Conservation (phyloP, 2,113 vertebrate species). For the Scopus umbretta region DNA sequence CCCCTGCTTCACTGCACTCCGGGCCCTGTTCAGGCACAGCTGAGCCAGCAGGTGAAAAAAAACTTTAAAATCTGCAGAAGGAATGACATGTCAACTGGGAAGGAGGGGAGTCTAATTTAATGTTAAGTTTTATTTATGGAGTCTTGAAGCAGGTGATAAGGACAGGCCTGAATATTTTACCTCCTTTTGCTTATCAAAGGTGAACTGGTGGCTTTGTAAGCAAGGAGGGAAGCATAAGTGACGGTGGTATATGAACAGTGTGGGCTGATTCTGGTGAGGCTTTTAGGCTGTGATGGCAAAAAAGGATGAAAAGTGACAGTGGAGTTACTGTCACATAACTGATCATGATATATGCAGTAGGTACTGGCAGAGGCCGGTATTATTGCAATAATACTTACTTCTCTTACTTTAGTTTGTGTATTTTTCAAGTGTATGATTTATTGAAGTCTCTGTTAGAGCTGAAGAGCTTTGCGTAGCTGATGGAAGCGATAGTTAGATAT, state of each 20-base stretch:
- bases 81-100: not conserved
- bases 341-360: not conserved
- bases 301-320: not conserved
- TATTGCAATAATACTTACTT: not conserved
- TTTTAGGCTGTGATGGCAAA: not conserved
- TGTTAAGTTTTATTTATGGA: not conserved
- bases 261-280: not conserved
- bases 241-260: accelerated
- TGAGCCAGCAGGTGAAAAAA: not conserved
- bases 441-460: not conserved
- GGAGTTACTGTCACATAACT: not conserved
- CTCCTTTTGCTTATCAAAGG: not conserved
- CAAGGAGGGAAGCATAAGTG: not conserved
- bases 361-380: not conserved
- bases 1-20: accelerated
- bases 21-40: not conserved
- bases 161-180: not conserved
- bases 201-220: not conserved
- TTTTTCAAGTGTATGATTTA: not conserved
- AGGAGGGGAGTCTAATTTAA: not conserved
- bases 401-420: not conserved
- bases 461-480: not conserved
- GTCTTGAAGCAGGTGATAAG: not conserved
- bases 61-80: not conserved
- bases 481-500: not conserved